phyloP scores from a whole-genome alignment of 2,888 invertebrate genomes.

The Callinectes sapidus region DNA sequence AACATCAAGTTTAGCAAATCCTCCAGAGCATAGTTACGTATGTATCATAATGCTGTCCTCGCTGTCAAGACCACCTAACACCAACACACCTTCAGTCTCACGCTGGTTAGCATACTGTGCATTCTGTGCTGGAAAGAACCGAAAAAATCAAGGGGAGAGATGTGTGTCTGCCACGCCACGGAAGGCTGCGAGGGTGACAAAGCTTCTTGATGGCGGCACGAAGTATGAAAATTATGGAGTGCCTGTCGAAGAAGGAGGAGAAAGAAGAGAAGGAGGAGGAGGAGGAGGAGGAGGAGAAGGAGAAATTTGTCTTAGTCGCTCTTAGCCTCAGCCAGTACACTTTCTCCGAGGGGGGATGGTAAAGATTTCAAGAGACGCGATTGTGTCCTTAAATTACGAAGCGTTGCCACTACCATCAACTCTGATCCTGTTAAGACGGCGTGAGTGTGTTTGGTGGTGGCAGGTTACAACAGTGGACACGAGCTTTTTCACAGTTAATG shows the following conservation, averaged over 20 bases:
- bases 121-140: neutral
- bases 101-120: neutral
- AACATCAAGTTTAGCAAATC: no score
- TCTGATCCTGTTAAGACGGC: no score
- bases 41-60: neutral
- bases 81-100: neutral
- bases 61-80: neutral
- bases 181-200: neutral
- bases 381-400: no score
- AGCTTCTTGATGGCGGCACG: neutral
- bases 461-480: no score
- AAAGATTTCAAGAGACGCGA: no score
- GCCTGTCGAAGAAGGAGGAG: neutral
- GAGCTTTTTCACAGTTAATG: no score
- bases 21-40: neutral
- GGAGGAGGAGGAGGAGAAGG: constrained; percentile 7
- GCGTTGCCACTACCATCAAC: no score
- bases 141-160: neutral
- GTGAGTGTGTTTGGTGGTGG: no score
- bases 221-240: neutral
- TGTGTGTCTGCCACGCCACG: neutral
- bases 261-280: neutral
- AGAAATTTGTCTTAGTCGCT: neutral
- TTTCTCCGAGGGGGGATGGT: no score
- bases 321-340: no score